Evolutionary conservation across 2,888 invertebrate genomes (phyloP).

Genomic region (Stenchaetothrips biformis): DNA sequence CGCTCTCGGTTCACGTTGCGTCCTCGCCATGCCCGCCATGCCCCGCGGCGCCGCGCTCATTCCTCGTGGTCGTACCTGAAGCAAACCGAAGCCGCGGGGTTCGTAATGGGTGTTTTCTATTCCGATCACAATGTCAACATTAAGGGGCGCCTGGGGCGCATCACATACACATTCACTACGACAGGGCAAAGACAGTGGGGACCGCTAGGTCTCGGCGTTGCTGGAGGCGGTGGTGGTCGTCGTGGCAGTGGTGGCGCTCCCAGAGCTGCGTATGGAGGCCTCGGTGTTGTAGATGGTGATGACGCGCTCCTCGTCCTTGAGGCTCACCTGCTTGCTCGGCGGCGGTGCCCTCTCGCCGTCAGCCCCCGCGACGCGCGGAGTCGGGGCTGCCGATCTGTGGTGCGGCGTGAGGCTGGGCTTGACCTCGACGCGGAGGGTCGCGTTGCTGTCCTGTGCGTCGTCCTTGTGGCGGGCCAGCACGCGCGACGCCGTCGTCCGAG

Average conservation of each 20-base stretch:
- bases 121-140: neutral
- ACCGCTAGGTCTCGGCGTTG: neutral
- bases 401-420: neutral
- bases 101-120: neutral
- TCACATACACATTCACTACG: neutral
- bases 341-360: neutral
- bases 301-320: neutral
- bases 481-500: neutral
- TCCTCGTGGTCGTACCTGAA: neutral
- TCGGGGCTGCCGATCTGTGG: neutral
- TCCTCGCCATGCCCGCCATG: neutral
- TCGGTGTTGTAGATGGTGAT: constrained; percentile 11
- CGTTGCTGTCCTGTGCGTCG: neutral
- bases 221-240: neutral
- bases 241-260: neutral
- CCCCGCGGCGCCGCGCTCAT: neutral
- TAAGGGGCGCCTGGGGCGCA: neutral
- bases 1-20: neutral
- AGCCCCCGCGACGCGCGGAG: neutral
- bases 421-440: neutral
- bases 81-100: neutral
- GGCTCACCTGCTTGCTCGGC: neutral
- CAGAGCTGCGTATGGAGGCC: neutral
- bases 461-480: neutral
- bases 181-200: neutral